phyloP scores from a whole-genome alignment of 2,113 vertebrate species.

The Zosterops pallidus region DNA sequence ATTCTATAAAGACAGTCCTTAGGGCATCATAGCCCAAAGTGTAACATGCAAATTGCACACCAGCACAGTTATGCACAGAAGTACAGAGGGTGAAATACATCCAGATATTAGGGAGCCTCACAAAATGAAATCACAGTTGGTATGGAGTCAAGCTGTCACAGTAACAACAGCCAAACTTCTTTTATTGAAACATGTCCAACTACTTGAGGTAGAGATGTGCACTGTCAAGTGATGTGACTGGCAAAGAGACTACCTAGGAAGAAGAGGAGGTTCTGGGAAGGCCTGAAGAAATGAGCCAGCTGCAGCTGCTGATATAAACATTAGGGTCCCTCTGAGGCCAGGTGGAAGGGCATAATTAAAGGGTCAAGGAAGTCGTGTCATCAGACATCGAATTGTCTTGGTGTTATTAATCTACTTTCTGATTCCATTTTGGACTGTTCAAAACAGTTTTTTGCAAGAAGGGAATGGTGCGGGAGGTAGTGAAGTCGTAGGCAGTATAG shows the following conservation, averaged over 20 bases:
- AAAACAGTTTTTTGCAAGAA: background rate
- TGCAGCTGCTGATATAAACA: background rate
- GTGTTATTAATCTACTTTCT: background rate
- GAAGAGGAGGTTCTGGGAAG: background rate
- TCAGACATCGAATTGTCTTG: background rate
- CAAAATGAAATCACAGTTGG: background rate
- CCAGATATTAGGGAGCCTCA: background rate
- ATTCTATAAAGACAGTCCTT: background rate
- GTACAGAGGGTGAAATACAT: background rate
- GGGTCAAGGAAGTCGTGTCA: background rate
- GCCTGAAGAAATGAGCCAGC: background rate
- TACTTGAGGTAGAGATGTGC: background rate
- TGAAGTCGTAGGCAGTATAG: background rate
- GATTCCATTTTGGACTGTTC: background rate
- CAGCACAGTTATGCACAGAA: background rate
- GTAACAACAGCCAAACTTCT: background rate
- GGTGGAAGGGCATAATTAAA: background rate
- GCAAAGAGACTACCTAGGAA: background rate
- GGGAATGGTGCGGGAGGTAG: background rate
- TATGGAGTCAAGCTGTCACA: background rate
- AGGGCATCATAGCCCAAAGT: background rate
- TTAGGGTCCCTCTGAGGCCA: background rate
- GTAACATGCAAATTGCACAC: background rate
- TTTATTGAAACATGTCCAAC: background rate
- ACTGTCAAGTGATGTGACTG: background rate